These are phyloP conservation scores for Saimiri boliviensis DNA, from an alignment of 2,113 vertebrate species.

Conservation along the genomic window DNA sequence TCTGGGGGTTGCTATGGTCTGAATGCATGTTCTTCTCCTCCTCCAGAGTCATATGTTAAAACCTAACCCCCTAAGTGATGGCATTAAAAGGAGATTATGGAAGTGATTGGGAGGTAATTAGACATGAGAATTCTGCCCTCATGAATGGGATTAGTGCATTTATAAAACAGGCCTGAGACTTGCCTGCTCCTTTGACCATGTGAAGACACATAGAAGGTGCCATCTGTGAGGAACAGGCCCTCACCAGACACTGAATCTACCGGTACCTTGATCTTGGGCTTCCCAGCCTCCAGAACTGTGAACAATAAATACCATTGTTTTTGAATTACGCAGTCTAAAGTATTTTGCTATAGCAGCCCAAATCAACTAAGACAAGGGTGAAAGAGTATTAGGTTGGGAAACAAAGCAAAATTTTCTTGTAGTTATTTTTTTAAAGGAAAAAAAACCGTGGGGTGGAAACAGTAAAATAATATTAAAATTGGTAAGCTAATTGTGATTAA, in stretches of 20 bases:
- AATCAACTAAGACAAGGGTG: background rate
- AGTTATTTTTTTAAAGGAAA: conserved; percentile 30
- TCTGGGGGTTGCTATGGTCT: background rate
- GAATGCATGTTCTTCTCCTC: background rate
- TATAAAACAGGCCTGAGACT: background rate
- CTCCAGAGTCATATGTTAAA: background rate
- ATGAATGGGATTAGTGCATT: background rate
- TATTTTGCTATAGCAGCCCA: background rate
- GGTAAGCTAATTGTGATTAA: conserved; percentile 30
- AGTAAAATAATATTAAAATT: conserved; percentile 41
- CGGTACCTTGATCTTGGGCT: background rate
- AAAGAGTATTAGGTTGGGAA: background rate
- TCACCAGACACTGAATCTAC: background rate
- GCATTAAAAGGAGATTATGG: background rate
- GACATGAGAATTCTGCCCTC: background rate
- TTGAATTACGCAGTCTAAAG: background rate
- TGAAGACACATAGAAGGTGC: background rate
- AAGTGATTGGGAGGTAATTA: background rate
- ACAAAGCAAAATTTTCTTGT: conserved; percentile 7
- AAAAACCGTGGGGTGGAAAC: background rate
- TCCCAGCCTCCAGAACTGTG: background rate
- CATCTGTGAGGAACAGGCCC: background rate
- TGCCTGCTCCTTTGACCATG: background rate
- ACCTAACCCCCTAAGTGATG: background rate
- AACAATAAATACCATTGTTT: background rate